A percentile compares a stretch with the other conserved stretches of the same genome.
Evolutionary conservation across 2,888 invertebrate species (phyloP).

Genomic region (Cacoxenus indagator): DNA sequence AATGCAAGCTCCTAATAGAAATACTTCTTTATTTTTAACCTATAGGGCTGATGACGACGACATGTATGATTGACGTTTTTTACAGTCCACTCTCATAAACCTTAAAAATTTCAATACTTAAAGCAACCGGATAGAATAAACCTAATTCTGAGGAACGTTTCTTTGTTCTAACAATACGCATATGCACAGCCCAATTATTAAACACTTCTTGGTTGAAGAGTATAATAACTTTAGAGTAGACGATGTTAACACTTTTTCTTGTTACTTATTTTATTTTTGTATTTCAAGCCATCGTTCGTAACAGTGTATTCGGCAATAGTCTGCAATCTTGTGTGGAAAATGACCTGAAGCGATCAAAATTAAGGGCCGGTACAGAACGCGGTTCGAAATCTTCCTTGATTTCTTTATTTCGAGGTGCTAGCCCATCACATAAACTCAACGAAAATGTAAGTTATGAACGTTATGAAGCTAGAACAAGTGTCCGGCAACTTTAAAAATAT

Average conservation of each 20-base stretch:
- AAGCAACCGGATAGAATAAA: too few relatives aligned
- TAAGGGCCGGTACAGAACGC: constrained; percentile 44
- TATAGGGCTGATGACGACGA: too few relatives aligned
- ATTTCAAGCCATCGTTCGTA: constrained; percentile 29
- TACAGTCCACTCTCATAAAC: too few relatives aligned
- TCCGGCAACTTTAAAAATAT: background rate
- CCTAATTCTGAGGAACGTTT: too few relatives aligned
- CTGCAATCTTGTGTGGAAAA: constrained; percentile 87
- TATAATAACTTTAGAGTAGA: too few relatives aligned
- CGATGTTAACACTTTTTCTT: background rate
- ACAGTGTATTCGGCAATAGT: constrained; percentile 83
- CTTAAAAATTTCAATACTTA: too few relatives aligned
- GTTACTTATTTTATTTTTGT: background rate
- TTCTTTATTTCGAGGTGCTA: constrained; percentile 72
- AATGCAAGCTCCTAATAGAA: too few relatives aligned
- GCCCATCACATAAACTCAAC: constrained; percentile 38
- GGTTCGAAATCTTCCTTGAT: constrained; percentile 82
- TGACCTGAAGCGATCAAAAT: constrained; percentile 72
- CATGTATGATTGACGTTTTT: too few relatives aligned
- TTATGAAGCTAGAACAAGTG: background rate
- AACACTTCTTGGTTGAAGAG: too few relatives aligned
- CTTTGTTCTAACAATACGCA: too few relatives aligned
- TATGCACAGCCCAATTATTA: too few relatives aligned
- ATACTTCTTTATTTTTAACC: too few relatives aligned
- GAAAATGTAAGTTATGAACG: constrained; percentile 40